phyloP scores from a whole-genome alignment of 1,140 invertebrate species.

The Teleogryllus occipitalis region DNA sequence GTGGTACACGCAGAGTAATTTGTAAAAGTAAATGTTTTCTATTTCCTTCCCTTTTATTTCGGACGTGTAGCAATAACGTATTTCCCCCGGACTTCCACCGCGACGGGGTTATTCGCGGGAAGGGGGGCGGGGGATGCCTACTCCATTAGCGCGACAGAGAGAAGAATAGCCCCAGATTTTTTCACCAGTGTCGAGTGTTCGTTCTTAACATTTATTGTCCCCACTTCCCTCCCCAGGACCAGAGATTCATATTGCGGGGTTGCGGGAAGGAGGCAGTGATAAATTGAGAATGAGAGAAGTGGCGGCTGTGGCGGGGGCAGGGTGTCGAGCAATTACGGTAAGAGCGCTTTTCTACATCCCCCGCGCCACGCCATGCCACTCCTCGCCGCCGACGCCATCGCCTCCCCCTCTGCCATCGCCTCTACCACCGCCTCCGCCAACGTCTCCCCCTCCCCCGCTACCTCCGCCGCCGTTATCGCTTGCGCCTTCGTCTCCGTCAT shows the following conservation, averaged over 20 bases:
- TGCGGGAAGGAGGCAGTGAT: not conserved
- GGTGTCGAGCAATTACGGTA: not conserved
- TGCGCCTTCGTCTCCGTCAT: too few species aligned
- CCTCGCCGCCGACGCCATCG: too few species aligned
- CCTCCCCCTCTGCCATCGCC: too few species aligned
- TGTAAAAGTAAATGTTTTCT: slow-evolving; percentile 6
- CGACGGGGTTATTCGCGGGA: not conserved
- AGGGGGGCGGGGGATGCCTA: not conserved
- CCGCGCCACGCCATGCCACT: too few species aligned
- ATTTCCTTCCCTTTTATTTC: slow-evolving; percentile 5
- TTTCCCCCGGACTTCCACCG: not conserved
- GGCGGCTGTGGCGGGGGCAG: not conserved
- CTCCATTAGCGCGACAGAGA: not conserved
- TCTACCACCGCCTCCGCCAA: too few species aligned
- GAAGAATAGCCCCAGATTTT: not conserved
- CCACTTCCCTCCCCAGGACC: not conserved
- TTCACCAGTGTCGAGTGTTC: not conserved
- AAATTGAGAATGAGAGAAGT: slow-evolving; percentile 2
- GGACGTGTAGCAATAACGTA: not conserved
- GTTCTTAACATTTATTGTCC: slow-evolving; percentile 1
- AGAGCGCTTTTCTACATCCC: not conserved
- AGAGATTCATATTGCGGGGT: slow-evolving; percentile 3
- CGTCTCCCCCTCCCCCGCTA: too few species aligned
- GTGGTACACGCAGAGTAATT: not conserved
- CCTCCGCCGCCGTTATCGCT: too few species aligned